Percentiles rank a stretch among this genome's conserved stretches.
These are phyloP conservation scores for Phyllopteryx taeniolatus DNA, from an alignment of 2,113 vertebrate genomes.

Conservation along the genomic window DNA sequence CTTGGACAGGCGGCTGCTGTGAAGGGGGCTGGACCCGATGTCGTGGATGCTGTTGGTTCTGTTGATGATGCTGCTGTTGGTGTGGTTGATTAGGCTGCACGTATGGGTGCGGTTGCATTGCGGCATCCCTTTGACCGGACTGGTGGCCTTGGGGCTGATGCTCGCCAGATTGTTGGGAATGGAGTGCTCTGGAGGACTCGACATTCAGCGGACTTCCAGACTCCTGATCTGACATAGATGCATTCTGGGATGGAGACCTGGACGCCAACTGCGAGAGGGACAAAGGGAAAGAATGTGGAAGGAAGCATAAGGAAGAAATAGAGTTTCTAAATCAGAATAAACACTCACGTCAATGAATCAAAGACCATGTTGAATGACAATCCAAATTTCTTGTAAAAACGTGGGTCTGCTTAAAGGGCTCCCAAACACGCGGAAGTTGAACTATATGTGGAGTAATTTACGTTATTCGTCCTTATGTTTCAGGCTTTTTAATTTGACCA, in stretches of 20 bases:
- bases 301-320: not conserved
- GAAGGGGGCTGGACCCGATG: slow-evolving; percentile 33
- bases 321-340: not conserved
- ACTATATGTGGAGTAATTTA: not conserved
- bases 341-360: not conserved
- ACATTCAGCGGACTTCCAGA: slow-evolving; percentile 79
- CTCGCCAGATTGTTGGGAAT: slow-evolving; percentile 62
- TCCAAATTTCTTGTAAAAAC: not conserved
- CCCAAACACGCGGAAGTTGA: not conserved
- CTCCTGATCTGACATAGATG: slow-evolving; percentile 77
- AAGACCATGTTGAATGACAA: not conserved
- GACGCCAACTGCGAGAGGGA: slow-evolving; percentile 35
- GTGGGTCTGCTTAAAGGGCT: not conserved
- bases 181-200: slow-evolving; percentile 77
- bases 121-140: slow-evolving; percentile 39
- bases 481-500: too few relatives aligned
- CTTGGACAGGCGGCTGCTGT: slow-evolving; percentile 79
- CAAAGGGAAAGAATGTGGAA: slow-evolving; percentile 28
- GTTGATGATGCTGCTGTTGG: slow-evolving; percentile 20
- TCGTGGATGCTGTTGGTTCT: slow-evolving; percentile 13
- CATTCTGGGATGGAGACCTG: slow-evolving; percentile 47
- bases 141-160: slow-evolving; percentile 42
- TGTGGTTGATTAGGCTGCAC: slow-evolving; percentile 25
- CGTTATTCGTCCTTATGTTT: too few relatives aligned
- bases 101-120: slow-evolving; percentile 18